Conservation (phyloP, 2,888 invertebrate genomes). For the Spodoptera exigua region DNA sequence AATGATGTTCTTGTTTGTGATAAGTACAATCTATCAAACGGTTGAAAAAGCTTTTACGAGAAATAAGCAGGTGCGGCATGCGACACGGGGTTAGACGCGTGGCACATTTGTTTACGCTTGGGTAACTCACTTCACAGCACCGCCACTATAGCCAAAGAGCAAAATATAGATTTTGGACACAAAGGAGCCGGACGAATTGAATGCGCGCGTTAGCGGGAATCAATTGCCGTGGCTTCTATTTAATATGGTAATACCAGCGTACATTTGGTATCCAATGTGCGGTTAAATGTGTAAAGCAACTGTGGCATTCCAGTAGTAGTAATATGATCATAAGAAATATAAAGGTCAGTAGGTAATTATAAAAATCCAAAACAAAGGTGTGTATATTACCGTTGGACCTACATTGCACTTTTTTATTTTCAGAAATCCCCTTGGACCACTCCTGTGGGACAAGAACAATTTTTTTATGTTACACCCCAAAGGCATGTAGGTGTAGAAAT, state of each 20-base stretch:
- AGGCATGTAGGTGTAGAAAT: too few species aligned
- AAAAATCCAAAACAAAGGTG: too few species aligned
- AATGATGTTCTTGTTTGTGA: too few species aligned
- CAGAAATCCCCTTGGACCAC: too few species aligned
- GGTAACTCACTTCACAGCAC: constrained; percentile 62
- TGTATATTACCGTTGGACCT: too few species aligned
- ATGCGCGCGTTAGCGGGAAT: constrained; percentile 32
- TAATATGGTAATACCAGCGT: constrained; percentile 22
- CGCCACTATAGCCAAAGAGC: constrained; percentile 37
- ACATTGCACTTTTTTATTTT: too few species aligned
- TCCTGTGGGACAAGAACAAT: too few species aligned
- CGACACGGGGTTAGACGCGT: constrained; percentile 42
- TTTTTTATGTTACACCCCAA: too few species aligned
- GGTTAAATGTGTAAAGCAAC: constrained; percentile 8
- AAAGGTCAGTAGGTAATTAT: too few species aligned
- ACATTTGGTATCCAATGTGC: constrained; percentile 20
- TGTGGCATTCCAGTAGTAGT: constrained; percentile 2
- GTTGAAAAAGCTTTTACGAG: constrained; percentile 13
- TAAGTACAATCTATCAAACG: background rate
- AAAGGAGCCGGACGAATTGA: constrained; percentile 35
- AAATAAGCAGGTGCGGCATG: constrained; percentile 25
- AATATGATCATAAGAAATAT: too few species aligned
- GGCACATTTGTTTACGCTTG: constrained; percentile 60
- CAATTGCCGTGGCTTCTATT: constrained; percentile 15
- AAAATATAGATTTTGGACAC: constrained; percentile 43